phyloP scores from a whole-genome alignment of 2,888 invertebrate genomes.

The Thumatha senex region DNA sequence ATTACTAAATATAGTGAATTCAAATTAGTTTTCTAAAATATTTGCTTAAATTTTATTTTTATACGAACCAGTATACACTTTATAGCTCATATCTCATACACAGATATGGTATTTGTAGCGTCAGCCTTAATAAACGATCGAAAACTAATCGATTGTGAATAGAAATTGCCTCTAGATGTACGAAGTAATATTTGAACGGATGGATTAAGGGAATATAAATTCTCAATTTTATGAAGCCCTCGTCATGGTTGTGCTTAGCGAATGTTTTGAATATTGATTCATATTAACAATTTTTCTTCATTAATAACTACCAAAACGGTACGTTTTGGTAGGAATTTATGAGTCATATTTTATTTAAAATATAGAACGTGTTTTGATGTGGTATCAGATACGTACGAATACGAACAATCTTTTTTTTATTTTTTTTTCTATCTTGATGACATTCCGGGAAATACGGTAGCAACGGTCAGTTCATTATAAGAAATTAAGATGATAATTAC shows the following conservation, averaged over 20 bases:
- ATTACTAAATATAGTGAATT: no score
- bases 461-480: slow-evolving; percentile 53
- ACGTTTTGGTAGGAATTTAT: slow-evolving; percentile 35
- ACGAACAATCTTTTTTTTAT: no score
- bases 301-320: slow-evolving; percentile 49
- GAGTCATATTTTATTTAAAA: slow-evolving; percentile 42
- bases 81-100: slow-evolving; percentile 55
- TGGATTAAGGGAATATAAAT: slow-evolving; percentile 55
- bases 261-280: slow-evolving; percentile 57
- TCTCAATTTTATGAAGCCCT: slow-evolving; percentile 53
- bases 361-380: slow-evolving; percentile 27
- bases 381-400: slow-evolving; percentile 24
- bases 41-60: slow-evolving; percentile 64
- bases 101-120: slow-evolving; percentile 49
- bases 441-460: slow-evolving; percentile 61
- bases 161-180: slow-evolving; percentile 60
- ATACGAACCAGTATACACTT: slow-evolving; percentile 56
- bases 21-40: slow-evolving; percentile 45
- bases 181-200: slow-evolving; percentile 54
- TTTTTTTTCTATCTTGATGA: slow-evolving; percentile 10
- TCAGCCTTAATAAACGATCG: slow-evolving; percentile 53
- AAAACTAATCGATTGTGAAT: slow-evolving; percentile 66
- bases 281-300: slow-evolving; percentile 55
- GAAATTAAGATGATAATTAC: slow-evolving; percentile 68
- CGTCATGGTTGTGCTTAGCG: slow-evolving; percentile 47